Evolutionary conservation across 2,888 invertebrate genomes (phyloP), one percentile per base, ranked within the genome.

Genomic region (Brachycybe producta): DNA sequence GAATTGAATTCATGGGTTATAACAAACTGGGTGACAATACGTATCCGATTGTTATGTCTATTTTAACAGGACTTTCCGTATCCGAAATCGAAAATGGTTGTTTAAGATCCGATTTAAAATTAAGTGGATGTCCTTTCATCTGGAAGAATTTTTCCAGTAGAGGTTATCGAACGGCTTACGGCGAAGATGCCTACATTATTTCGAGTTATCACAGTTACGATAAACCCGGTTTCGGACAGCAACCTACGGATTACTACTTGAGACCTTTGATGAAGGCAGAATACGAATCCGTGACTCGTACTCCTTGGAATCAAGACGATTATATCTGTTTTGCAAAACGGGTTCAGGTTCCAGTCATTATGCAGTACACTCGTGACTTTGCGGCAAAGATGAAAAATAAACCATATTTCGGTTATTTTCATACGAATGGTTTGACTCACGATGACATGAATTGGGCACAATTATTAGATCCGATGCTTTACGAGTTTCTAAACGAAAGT

Each of bases 1-100:
- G 80, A 34, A 73, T 84, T 46, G 87, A 87, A 64, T 73, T 94
- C 63, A 66, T 80, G 56, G 92, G 92, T 5, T 91, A 87, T 66
- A 90, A 85, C 63, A 95, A 94, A 74, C 82, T 94, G 7, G 92
- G 80, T 3, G 92, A 92, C 65, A 92, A 92, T 65, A 91, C 92
- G 0, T 91, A 84, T 64, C 88, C 90, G 1, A 94, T 94, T 66
- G 65, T 94, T 52, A 75, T 84, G 7, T 84, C 92, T 0, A 75
- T 86, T 55, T 68, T 91, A 11, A 77, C 79, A 0, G 91, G 91
- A 0, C 64, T 79, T 38, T 75, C 73, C 36, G 77, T 77, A 80
- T 73, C 73, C 73, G 1, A 69, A 71, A 13, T 62, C 68, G 0
- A 67, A 67, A 39, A 69, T 72, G 15, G 5, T 36, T 36, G 36